Percentiles rank a stretch among this genome's conserved stretches.
These are phyloP conservation scores for Tychaedon coryphoeus DNA, from an alignment of 2,113 vertebrate species.

Conservation along the genomic window DNA sequence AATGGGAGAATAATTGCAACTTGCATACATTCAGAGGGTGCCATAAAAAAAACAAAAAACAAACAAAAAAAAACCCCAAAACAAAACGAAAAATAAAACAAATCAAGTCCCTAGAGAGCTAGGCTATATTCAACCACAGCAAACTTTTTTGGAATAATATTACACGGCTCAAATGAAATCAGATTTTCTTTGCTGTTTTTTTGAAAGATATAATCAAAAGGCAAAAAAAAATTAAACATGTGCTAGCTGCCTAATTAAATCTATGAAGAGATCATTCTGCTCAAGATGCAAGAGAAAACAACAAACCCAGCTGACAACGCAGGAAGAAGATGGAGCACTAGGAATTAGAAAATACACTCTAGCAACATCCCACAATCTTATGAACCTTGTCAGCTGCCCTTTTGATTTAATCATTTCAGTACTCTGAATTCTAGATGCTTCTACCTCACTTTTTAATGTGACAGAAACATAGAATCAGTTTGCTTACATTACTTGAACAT, in stretches of 20 bases:
- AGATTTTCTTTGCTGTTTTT: background rate
- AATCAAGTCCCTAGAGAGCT: background rate
- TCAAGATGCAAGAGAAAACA: slow-evolving; percentile 25
- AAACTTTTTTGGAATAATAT: background rate
- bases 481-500: background rate
- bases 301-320: background rate
- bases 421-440: background rate
- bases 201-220: slow-evolving; percentile 33
- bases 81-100: background rate
- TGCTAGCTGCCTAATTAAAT: slow-evolving; percentile 27
- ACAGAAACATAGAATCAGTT: background rate
- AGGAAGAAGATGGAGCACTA: background rate
- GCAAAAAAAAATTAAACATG: background rate
- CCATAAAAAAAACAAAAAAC: background rate
- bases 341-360: background rate
- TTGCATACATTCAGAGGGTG: background rate
- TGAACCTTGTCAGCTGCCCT: background rate
- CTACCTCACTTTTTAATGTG: background rate
- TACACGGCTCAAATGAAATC: background rate
- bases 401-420: background rate
- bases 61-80: fast-evolving
- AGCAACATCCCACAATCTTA: background rate
- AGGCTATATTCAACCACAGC: background rate
- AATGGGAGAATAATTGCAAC: background rate
- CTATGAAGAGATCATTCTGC: slow-evolving; percentile 19